Percentiles rank a stretch among this genome's conserved stretches.
phyloP scores from a whole-genome alignment of 2,797 vertebrate genomes.

The Clarias laeviceps region DNA sequence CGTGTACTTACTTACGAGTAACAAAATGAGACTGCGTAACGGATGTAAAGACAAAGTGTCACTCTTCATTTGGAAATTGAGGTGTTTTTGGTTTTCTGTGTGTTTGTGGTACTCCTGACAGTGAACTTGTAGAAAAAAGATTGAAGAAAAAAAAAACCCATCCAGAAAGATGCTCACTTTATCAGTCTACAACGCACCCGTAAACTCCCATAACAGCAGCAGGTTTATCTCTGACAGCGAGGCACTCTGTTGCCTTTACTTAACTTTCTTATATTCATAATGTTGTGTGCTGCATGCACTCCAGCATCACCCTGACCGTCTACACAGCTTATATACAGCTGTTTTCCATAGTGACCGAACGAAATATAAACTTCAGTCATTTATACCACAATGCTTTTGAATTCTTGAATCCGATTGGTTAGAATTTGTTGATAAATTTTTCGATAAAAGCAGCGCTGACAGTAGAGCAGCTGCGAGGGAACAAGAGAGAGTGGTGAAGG shows the following conservation, averaged over 20 bases:
- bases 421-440: background rate
- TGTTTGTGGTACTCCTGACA: background rate
- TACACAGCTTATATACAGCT: background rate
- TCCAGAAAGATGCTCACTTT: slow-evolving; percentile 1
- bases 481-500: background rate
- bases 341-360: background rate
- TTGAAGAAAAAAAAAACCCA: background rate
- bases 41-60: background rate
- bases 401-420: background rate
- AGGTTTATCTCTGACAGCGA: background rate
- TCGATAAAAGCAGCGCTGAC: background rate
- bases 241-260: background rate
- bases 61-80: background rate
- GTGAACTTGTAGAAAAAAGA: background rate
- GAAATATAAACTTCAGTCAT: background rate
- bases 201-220: background rate
- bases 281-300: background rate
- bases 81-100: background rate
- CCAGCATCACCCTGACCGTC: background rate
- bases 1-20: background rate
- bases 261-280: background rate
- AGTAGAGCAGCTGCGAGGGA: background rate
- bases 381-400: background rate
- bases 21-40: background rate
- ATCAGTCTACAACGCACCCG: background rate